phyloP scores from a whole-genome alignment of 2,797 vertebrate species.

The Fistularia tabacaria region DNA sequence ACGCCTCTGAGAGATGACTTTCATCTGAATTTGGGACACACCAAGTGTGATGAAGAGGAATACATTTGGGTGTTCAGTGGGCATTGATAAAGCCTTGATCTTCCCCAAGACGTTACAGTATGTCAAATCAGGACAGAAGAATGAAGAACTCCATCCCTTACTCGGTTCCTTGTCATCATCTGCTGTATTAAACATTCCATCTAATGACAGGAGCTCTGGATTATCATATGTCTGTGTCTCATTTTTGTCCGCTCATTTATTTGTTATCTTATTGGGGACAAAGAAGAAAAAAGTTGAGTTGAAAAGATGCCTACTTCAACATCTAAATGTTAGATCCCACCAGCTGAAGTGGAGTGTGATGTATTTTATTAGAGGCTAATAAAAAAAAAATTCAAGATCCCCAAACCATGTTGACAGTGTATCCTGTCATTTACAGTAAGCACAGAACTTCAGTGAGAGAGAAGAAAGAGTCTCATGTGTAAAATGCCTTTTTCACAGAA shows the following conservation, averaged over 20 bases:
- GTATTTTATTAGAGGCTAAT: too few species aligned
- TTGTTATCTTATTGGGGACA: not conserved
- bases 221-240: conserved; percentile 4
- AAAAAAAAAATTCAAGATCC: too few species aligned
- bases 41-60: conserved; percentile 30
- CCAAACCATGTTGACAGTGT: too few species aligned
- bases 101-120: conserved; percentile 25
- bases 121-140: conserved; percentile 30
- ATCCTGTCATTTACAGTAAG: too few species aligned
- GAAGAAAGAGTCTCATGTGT: too few species aligned
- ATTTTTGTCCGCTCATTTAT: not conserved
- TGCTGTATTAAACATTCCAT: conserved; percentile 41
- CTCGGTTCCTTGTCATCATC: conserved; percentile 45
- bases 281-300: not conserved
- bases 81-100: conserved; percentile 43
- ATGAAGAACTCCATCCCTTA: conserved; percentile 35
- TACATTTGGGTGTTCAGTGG: conserved; percentile 13
- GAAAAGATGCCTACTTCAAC: too few species aligned
- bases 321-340: too few species aligned
- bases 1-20: conserved; percentile 30
- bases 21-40: conserved; percentile 36
- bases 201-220: conserved; percentile 31
- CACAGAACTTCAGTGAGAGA: too few species aligned
- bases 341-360: too few species aligned
- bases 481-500: too few species aligned